phyloP scores from a whole-genome alignment of 2,797 vertebrate species.

The Synaphobranchus kaupii region DNA sequence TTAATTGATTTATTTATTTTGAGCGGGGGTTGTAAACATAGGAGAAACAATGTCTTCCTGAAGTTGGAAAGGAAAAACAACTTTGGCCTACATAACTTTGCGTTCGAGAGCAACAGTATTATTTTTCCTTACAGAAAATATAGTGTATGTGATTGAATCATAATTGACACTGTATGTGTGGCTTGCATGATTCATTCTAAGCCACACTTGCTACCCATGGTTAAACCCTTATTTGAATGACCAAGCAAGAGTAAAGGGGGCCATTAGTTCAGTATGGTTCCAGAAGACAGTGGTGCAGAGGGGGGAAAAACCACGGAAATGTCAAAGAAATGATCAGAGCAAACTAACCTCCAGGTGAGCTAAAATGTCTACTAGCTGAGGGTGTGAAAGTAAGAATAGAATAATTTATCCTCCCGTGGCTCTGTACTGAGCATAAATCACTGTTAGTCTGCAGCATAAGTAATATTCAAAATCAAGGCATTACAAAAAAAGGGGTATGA shows the following conservation, averaged over 20 bases:
- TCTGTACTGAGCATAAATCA: constrained; percentile 37
- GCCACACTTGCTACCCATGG: constrained; percentile 10
- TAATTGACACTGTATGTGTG: constrained; percentile 24
- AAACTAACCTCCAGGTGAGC: constrained; percentile 43
- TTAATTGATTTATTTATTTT: constrained; percentile 19
- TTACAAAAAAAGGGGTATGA: background rate
- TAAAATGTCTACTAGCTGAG: constrained; percentile 26
- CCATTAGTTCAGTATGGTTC: background rate
- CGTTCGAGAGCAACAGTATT: constrained; percentile 5
- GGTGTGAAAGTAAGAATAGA: background rate
- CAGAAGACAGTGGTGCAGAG: constrained; percentile 12
- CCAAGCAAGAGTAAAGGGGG: background rate
- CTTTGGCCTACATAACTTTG: constrained; percentile 14
- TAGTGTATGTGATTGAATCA: constrained; percentile 19
- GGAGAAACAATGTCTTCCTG: constrained; percentile 19
- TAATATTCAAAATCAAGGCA: background rate
- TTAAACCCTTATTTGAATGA: constrained; percentile 31
- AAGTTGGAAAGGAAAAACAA: constrained; percentile 15
- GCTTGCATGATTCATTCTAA: constrained; percentile 22
- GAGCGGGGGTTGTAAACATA: background rate
- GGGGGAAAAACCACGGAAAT: constrained; percentile 33
- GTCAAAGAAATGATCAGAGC: constrained; percentile 42
- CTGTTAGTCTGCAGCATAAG: background rate
- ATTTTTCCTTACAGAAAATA: background rate
- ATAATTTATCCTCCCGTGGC: constrained; percentile 21